phyloP scores from a whole-genome alignment of 1,140 invertebrate genomes.

The Drosophila persimilis region DNA sequence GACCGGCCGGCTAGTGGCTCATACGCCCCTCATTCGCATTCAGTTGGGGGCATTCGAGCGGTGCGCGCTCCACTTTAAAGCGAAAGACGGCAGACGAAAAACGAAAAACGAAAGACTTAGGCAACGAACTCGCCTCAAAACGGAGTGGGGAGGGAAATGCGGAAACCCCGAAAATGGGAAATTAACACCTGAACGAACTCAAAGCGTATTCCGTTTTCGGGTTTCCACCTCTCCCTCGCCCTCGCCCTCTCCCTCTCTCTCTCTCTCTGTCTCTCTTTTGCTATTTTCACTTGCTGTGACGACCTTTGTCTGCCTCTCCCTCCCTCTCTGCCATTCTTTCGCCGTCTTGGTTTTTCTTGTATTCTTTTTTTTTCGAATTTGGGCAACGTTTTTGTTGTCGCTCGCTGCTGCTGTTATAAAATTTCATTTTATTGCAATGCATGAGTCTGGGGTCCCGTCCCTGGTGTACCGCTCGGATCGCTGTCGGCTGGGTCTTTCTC shows the following conservation, averaged over 20 bases:
- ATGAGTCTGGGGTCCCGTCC: constrained; percentile 32
- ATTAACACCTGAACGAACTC: constrained; percentile 46
- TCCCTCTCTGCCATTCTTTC: constrained; percentile 19
- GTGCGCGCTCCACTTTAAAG: constrained; percentile 68
- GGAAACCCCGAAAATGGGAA: constrained; percentile 39
- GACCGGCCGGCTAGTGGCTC: constrained; percentile 66
- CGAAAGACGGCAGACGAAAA: constrained; percentile 69
- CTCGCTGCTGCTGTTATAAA: constrained; percentile 57
- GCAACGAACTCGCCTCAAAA: too few relatives aligned
- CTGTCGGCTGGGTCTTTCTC: too few relatives aligned
- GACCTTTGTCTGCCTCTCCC: constrained; percentile 55
- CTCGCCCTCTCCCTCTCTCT: background rate
- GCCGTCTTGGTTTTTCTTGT: constrained; percentile 23
- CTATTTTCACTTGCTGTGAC: constrained; percentile 78
- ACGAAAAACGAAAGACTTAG: too few relatives aligned
- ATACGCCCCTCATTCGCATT: constrained; percentile 75
- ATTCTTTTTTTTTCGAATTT: constrained; percentile 42
- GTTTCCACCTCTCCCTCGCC: constrained; percentile 30
- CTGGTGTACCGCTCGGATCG: background rate
- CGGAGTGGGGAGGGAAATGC: too few relatives aligned
- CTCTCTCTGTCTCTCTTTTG: constrained; percentile 24
- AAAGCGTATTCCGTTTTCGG: constrained; percentile 44
- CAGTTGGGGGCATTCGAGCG: constrained; percentile 51
- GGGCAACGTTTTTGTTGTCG: constrained; percentile 48
- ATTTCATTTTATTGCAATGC: constrained; percentile 76